A percentile compares a stretch with the other conserved stretches of the same genome.
Evolutionary conservation across 2,888 invertebrate species (phyloP).

Genomic region (Lithophane leautieri): DNA sequence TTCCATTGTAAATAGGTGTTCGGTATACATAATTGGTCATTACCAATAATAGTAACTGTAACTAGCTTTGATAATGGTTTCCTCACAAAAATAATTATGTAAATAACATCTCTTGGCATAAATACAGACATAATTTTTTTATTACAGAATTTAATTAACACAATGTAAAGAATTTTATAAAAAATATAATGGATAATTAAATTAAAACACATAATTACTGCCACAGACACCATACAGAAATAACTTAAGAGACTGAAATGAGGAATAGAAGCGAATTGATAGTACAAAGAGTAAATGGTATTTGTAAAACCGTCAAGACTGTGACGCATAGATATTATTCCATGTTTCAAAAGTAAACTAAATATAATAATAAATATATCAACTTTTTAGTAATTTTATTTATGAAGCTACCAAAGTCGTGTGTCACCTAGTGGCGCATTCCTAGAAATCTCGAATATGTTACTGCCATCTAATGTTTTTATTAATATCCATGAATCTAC

Average conservation of each 20-base stretch:
- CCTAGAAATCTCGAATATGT: neutral
- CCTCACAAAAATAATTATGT: constrained; percentile 6
- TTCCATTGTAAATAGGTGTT: neutral
- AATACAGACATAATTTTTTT: neutral
- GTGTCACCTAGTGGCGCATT: neutral
- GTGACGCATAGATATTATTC: constrained; percentile 14
- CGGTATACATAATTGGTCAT: neutral
- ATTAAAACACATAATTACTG: neutral
- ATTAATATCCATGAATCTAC: neutral
- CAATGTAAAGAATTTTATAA: neutral
- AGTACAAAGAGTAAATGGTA: constrained; percentile 22
- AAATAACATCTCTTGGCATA: neutral
- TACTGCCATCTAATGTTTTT: neutral
- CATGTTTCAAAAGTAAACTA: constrained; percentile 8
- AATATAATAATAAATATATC: constrained; percentile 6
- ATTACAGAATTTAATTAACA: neutral
- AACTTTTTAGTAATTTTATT: neutral
- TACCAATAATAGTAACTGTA: constrained; percentile 2
- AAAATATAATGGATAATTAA: neutral
- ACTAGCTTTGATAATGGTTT: neutral
- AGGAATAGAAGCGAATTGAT: constrained; percentile 40
- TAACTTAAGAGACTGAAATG: constrained; percentile 23
- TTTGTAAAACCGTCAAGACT: constrained; percentile 21
- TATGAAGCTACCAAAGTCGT: neutral
- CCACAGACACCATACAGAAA: constrained; percentile 16